Base-by-base conservation (phyloP, 2,888 invertebrate species). In the Cabera pusaria region DNA sequence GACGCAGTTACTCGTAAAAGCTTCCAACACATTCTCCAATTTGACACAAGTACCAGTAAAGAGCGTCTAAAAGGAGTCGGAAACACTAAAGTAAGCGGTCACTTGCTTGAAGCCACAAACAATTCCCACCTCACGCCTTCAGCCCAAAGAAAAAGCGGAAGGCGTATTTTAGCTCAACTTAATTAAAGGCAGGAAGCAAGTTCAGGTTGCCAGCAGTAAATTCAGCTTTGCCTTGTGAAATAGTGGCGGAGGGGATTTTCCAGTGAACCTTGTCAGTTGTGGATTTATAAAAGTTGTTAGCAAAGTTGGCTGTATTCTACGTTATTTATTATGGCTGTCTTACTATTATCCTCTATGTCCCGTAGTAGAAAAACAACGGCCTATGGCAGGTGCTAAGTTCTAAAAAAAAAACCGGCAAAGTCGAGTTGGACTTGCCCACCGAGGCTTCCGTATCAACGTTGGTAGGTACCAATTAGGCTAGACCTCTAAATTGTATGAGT, bases 171-270 rank as follows among this genome's bases (percentile, higher is more conserved):
- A 38, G 22, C 43, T 29, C 18, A 38, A 34, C 38, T 40, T 40
- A 45, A 49, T 49, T 49, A 49, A 39, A 31, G 39, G 11, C 40
- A 43, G 44, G 42, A 43, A 43, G 29, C 27, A 39, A 44, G 25
- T 40, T 40, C 19, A 29, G 23, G 22, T 36, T 39, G 29, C 26
- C 23, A 28, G 33, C 36, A 29, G 33, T 45, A 45, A 40, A 49
- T 45, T 28, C 25, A 26, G 37, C 16, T 45, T 43, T 32, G 16
- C 31, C 24, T 20, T 29, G 37, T 34, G 38, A 43, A 43, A 43
- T 43, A 43, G 38, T 34, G 38, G 29, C 19, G 18, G 26, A 29
- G 28, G 28, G 22, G 22, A 43, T 34, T 38, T 29, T 22, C 22
- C 26, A 34, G 9, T 36, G 12, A 24, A 28, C 17, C 29, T 14